These are phyloP conservation scores for Drosophila serrata DNA, from an alignment of 1,140 invertebrate species.

Conservation along the genomic window DNA sequence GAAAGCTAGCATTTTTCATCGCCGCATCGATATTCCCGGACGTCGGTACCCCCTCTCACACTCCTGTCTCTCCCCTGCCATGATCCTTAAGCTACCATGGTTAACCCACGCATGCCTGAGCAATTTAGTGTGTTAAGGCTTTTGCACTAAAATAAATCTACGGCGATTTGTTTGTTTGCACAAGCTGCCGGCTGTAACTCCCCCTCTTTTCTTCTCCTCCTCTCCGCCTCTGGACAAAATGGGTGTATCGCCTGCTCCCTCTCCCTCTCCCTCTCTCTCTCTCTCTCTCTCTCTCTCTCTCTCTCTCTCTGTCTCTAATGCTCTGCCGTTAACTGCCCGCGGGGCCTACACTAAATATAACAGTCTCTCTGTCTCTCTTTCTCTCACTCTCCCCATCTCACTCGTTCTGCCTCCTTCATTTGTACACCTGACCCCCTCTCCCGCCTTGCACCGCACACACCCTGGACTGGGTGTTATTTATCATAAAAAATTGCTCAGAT, in stretches of 20 bases:
- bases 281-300: not conserved
- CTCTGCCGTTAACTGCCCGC: conserved; percentile 66
- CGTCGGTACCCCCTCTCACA: not conserved
- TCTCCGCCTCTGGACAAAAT: conserved; percentile 1
- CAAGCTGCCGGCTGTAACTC: conserved; percentile 56
- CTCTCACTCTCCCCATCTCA: conserved; percentile 1
- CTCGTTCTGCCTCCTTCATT: conserved; percentile 8
- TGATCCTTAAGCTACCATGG: conserved; percentile 20
- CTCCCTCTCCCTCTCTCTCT: not conserved
- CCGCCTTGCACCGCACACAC: not conserved
- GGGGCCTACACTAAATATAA: conserved; percentile 72
- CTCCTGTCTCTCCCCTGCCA: not conserved
- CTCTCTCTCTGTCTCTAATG: too few relatives aligned
- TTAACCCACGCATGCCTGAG: conserved; percentile 72
- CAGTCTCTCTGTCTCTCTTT: conserved; percentile 18
- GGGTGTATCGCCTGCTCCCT: not conserved
- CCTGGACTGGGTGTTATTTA: conserved; percentile 69
- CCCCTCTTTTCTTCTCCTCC: not conserved
- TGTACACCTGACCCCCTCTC: conserved; percentile 12
- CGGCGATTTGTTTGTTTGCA: conserved; percentile 82
- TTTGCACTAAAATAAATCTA: conserved; percentile 83
- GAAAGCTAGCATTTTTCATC: conserved; percentile 82
- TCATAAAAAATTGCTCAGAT: conserved; percentile 84
- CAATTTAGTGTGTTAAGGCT: conserved; percentile 72
- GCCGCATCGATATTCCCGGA: conserved; percentile 46